A percentile compares a stretch with the other conserved stretches of the same genome.
Evolutionary conservation across 2,888 invertebrate genomes (phyloP).

Genomic region (Nasonovia ribisnigri): DNA sequence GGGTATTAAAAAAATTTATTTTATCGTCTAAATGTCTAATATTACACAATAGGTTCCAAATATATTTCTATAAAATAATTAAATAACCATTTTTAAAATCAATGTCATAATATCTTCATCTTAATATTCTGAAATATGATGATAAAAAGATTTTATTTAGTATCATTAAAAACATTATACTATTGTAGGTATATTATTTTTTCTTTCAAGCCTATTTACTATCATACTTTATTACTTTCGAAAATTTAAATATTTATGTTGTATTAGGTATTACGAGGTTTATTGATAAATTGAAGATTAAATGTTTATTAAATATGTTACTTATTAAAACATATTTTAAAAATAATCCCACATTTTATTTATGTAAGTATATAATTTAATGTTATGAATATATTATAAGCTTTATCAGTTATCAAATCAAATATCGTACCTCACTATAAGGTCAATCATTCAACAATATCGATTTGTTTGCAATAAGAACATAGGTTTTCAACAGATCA

Average conservation of each 20-base stretch:
- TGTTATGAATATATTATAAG: not conserved
- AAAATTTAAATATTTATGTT: not conserved
- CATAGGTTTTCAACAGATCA: not conserved
- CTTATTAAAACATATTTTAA: not conserved
- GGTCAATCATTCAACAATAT: not conserved
- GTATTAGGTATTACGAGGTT: not conserved
- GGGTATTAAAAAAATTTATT: not conserved
- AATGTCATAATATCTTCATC: not conserved
- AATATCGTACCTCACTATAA: not conserved
- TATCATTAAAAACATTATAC: not conserved
- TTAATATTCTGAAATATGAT: not conserved
- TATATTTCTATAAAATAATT: constrained; percentile 5
- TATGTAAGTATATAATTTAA: not conserved
- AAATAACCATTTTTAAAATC: not conserved
- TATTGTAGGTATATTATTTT: not conserved
- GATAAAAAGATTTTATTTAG: too few relatives aligned
- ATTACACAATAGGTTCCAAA: not conserved
- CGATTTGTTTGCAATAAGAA: not conserved
- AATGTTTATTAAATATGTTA: not conserved
- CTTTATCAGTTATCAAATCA: not conserved
- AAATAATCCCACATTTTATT: not conserved
- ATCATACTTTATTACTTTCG: not conserved
- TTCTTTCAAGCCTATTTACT: not conserved
- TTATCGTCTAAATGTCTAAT: not conserved
- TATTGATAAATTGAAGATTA: not conserved